phyloP scores from a whole-genome alignment of 64 coral and sea anemone species.

The Actinia tenebrosa region DNA sequence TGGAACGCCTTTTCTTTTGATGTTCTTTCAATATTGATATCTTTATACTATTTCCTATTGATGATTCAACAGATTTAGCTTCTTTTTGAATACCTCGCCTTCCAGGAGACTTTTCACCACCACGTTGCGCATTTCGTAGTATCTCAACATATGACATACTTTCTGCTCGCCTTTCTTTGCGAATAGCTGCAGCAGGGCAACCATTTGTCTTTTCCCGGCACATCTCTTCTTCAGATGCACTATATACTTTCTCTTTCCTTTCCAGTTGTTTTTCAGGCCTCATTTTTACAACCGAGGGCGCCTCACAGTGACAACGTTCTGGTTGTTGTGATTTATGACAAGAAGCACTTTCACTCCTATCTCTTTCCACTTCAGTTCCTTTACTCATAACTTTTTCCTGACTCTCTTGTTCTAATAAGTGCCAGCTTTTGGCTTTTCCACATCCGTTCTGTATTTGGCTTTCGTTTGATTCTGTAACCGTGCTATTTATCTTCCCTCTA shows the following conservation, averaged over 20 bases:
- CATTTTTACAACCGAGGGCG: not conserved
- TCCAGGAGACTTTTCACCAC: not conserved
- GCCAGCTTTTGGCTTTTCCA: not conserved
- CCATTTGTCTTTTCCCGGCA: not conserved
- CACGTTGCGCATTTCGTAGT: not conserved
- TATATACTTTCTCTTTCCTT: not conserved
- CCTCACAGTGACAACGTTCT: too few relatives aligned
- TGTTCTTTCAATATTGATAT: conserved; percentile 9
- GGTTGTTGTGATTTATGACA: too few relatives aligned
- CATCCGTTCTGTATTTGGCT: not conserved
- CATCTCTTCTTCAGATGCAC: not conserved
- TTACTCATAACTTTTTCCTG: not conserved
- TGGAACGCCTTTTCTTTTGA: not conserved
- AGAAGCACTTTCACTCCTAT: not conserved
- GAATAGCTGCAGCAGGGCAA: not conserved
- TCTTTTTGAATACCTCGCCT: not conserved
- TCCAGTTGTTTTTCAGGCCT: not conserved
- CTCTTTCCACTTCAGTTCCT: not conserved
- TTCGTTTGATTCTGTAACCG: not conserved
- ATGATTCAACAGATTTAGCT: not conserved
- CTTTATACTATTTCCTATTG: not conserved
- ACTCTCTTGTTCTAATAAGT: not conserved
- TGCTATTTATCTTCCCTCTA: conserved; percentile 26
- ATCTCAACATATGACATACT: not conserved
- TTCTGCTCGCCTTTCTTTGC: not conserved